These are phyloP conservation scores for Metellina segmentata DNA, from an alignment of 2,888 invertebrate species.

Conservation along the genomic window DNA sequence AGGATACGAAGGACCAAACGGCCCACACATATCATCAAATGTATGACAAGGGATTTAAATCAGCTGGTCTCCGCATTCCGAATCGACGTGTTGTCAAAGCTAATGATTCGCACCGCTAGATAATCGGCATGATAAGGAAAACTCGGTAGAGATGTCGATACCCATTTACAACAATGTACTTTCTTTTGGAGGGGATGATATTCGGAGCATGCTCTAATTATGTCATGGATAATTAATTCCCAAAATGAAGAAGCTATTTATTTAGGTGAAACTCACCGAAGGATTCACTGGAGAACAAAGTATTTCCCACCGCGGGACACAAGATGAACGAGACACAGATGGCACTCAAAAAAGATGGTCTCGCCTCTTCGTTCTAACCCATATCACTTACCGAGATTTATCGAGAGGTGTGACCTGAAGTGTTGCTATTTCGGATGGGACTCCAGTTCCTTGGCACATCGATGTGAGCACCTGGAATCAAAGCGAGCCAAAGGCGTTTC, in stretches of 20 bases:
- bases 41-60: not conserved
- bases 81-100: not conserved
- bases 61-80: not conserved
- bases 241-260: slow-evolving; percentile 15
- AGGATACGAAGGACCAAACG: not conserved
- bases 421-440: not conserved
- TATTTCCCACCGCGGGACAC: not conserved
- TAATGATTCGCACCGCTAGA: not conserved
- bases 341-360: not conserved
- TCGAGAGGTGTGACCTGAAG: not conserved
- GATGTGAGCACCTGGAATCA: not conserved
- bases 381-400: not conserved
- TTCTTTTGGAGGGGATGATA: not conserved
- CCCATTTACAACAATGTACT: not conserved
- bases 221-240: slow-evolving; percentile 47
- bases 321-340: not conserved
- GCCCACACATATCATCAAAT: not conserved
- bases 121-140: slow-evolving; percentile 27
- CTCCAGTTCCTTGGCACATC: slow-evolving; percentile 4
- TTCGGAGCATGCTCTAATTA: slow-evolving; percentile 39
- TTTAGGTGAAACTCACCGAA: not conserved
- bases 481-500: not conserved
- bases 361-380: not conserved
- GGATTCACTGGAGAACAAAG: not conserved
- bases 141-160: not conserved